Conservation (phyloP, 2,888 invertebrate species). For the Limnephilus lunatus region DNA sequence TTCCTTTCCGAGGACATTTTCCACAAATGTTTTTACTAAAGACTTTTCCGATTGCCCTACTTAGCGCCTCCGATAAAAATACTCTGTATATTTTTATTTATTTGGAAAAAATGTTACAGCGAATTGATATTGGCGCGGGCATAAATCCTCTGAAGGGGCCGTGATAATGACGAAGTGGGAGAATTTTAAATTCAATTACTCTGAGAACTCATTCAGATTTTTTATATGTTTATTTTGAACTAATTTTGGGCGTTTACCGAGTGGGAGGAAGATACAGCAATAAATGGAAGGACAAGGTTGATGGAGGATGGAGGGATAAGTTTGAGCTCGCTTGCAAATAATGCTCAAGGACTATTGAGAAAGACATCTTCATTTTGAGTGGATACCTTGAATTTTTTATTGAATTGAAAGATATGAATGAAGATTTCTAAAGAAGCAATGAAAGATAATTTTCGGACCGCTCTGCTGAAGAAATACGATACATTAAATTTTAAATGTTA, state of each 20-base stretch:
- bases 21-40: conserved; percentile 45
- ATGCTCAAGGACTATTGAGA: too few relatives aligned
- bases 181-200: background rate
- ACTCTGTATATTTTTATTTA: conserved; percentile 19
- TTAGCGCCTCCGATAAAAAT: conserved; percentile 24
- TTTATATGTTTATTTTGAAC: background rate
- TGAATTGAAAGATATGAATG: background rate
- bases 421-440: too few relatives aligned
- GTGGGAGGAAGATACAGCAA: background rate
- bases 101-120: conserved; percentile 9
- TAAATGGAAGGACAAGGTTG: background rate
- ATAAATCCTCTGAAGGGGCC: conserved; percentile 9
- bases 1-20: conserved; percentile 34
- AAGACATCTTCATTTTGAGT: background rate
- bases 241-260: background rate
- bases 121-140: conserved; percentile 24
- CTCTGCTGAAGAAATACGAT: background rate
- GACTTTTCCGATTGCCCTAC: conserved; percentile 37
- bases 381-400: background rate
- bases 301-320: background rate
- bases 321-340: background rate
- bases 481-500: background rate
- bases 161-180: background rate
- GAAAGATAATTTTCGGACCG: too few relatives aligned
- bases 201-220: background rate